Conservation (phyloP, 2,888 invertebrate genomes). For the Microchrysa polita region DNA sequence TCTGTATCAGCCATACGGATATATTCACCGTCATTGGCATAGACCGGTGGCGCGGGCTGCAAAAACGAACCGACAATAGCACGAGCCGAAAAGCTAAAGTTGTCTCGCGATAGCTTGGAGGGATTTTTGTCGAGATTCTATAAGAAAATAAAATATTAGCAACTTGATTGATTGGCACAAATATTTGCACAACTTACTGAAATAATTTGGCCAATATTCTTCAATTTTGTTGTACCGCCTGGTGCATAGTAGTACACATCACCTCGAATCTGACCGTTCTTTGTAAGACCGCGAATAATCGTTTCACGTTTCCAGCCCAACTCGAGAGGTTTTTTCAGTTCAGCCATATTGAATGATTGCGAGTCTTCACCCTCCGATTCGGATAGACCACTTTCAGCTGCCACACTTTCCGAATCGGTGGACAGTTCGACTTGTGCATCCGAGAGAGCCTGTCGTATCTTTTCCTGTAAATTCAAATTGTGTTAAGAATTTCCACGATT, state of each 20-base stretch:
- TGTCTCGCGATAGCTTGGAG: conserved; percentile 78
- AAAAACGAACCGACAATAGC: conserved; percentile 91
- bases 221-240: conserved; percentile 70
- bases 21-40: conserved; percentile 74
- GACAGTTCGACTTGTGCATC: conserved; percentile 69
- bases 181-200: conserved; percentile 67
- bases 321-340: conserved; percentile 73
- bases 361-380: conserved; percentile 70
- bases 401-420: conserved; percentile 70
- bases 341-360: conserved; percentile 64
- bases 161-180: no score
- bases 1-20: conserved; percentile 83
- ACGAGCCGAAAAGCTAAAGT: conserved; percentile 93
- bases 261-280: conserved; percentile 88
- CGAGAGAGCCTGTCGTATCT: conserved; percentile 68
- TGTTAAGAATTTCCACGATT: no score
- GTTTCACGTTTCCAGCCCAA: conserved; percentile 95
- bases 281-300: conserved; percentile 85
- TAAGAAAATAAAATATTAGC: conserved; percentile 49
- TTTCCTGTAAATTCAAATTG: conserved; percentile 63
- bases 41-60: conserved; percentile 75
- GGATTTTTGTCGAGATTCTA: conserved; percentile 81
- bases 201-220: conserved; percentile 73
- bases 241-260: conserved; percentile 90
- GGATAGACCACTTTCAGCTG: conserved; percentile 69